Evolutionary conservation across 2,797 vertebrate species (phyloP).

Genomic region (Chaenodraco wilsoni): DNA sequence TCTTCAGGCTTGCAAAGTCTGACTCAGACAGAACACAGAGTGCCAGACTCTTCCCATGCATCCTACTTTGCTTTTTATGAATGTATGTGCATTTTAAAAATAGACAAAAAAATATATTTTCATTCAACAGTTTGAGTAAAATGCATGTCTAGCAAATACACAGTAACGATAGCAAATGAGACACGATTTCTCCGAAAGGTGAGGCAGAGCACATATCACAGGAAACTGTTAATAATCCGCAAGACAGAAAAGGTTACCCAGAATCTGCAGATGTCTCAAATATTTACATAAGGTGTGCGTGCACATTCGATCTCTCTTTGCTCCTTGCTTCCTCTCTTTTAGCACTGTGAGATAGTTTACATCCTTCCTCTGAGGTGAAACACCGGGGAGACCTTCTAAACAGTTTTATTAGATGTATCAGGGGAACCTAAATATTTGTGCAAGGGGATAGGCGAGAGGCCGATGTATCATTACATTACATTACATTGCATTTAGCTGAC

Average conservation of each 20-base stretch:
- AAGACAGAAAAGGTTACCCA: slow-evolving; percentile 73
- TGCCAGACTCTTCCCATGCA: background rate
- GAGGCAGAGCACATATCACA: slow-evolving; percentile 66
- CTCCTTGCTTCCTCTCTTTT: slow-evolving; percentile 56
- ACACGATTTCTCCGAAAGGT: slow-evolving; percentile 60
- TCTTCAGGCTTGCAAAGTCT: slow-evolving; percentile 30
- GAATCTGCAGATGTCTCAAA: slow-evolving; percentile 82
- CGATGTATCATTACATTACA: slow-evolving; percentile 12
- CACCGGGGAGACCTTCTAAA: slow-evolving; percentile 77
- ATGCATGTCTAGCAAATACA: background rate
- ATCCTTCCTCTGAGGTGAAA: slow-evolving; percentile 79
- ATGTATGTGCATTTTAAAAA: slow-evolving; percentile 16
- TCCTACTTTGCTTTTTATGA: background rate
- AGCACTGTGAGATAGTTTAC: slow-evolving; percentile 64
- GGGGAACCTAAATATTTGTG: slow-evolving; percentile 84
- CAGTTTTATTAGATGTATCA: slow-evolving; percentile 82
- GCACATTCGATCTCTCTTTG: slow-evolving; percentile 71
- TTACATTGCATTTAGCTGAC: too few relatives aligned
- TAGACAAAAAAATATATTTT: slow-evolving; percentile 10
- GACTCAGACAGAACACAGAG: slow-evolving; percentile 23
- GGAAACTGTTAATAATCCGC: slow-evolving; percentile 77
- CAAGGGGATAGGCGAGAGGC: slow-evolving; percentile 53
- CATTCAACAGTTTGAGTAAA: background rate
- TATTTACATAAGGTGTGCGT: slow-evolving; percentile 84
- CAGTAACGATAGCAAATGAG: slow-evolving; percentile 24